Evolutionary conservation across 2,797 vertebrate species (phyloP), one percentile per base, ranked within the genome.

Genomic region (Pygocentrus nattereri): DNA sequence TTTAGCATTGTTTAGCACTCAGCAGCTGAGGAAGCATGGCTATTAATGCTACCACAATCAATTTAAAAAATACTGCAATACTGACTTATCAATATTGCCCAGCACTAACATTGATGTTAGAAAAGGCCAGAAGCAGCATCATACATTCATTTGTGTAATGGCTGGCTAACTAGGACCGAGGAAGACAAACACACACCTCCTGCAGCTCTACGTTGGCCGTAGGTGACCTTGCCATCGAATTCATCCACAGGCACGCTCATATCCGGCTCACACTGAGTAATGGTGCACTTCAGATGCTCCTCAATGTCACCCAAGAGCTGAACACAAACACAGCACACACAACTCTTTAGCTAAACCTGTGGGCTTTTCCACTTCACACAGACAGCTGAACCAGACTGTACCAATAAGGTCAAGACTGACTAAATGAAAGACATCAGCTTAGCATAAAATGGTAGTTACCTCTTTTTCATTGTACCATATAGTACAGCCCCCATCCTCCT

Each of bases 391-490:
- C 3, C 18, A 49, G n/a, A 72, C 16, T 13, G 5, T 18, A 12
- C 0, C 30, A 49, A 44, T 25, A 21, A 72, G 27, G 5, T 6
- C 7, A n/a, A n/a, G n/a, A n/a, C n/a, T n/a, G n/a, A n/a, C n/a
- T n/a, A n/a, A n/a, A n/a, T n/a, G n/a, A n/a, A n/a, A n/a, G n/a
- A n/a, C n/a, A n/a, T n/a, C n/a, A 23, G 54, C 21, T 19, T 23
- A n/a, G 7, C n/a, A 7, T 50, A 50, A 58, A 18, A 8, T 4
- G 5, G 11, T 7, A 0, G 27, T 93, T 85, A 98, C 98, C 96
- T 99, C 97, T 92, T 98, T 97, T 90, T 99, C 98, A 0, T 99
- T 98, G 94, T 99, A 99, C 98, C 98, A 99, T 89, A 99, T 99
- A 83, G 98, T 99, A 85, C 98, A 99, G 30, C 98, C 98, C 7